Evolutionary conservation across 2,797 vertebrate species (phyloP), one percentile per base, ranked within the genome.

Genomic region (Myotis daubentonii): DNA sequence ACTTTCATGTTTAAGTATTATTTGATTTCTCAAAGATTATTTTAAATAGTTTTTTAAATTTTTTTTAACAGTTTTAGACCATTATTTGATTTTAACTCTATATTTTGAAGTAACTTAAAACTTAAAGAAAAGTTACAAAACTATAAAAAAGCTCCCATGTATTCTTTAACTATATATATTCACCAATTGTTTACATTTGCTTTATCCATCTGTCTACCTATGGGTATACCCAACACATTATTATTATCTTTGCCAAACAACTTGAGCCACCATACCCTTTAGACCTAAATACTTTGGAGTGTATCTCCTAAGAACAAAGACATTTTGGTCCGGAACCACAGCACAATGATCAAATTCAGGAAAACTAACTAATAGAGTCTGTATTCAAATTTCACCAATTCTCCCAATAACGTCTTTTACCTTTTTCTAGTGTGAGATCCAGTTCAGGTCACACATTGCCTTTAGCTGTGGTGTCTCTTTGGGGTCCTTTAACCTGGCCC

Each of bases 41-140:
- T 65, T 65, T 65, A 65, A 62, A 44, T 57, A 75, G 36, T 25
- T 62, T 70, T 70, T 76, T 85, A 13, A 74, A 60, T 28, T 60
- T 25, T 60, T 25, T 68, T 44, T 13, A 30, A 76, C 30, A 79
- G 4, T 74, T 93, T 78, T 66, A 85, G n/a, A 38, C 76, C 49
- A 17, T 49, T 86, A 84, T 68, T 81, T 85, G 12, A 84, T 72
- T 72, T 89, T 89, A 80, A 92, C 55, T 68, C 84, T 33, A 71
- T 85, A 60, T 89, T 94, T 89, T 6, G 44, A 90, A 92, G 70
- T 47, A 71, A 84, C 44, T 80, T 88, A 53, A 88, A 91, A 66
- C 15, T 88, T 88, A 91, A 11, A 90, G 47, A 82, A 76, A 85
- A 93, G 44, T 89, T 93, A 47, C 20, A 81, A 75, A 51, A 71